Evolutionary conservation across 2,888 invertebrate species (phyloP), one percentile per base, ranked within the genome.

Genomic region (Branchipolynoe longqiensis): DNA sequence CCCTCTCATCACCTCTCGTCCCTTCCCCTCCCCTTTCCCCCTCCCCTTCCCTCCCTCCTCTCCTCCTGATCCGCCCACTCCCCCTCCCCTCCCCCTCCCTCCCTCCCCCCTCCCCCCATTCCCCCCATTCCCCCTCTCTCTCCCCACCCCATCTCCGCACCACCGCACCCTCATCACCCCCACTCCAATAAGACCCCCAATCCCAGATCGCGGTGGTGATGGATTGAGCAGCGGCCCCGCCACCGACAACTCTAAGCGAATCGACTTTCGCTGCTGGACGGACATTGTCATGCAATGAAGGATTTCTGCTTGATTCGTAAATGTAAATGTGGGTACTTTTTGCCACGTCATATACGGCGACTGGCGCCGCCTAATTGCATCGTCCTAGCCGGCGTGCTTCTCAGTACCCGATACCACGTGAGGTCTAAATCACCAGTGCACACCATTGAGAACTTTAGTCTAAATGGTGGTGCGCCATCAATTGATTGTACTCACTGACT

Each of bases 271-370:
- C 69, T 38, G 38, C 18, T 69, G 22, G 69, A 69, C 69, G 69
- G 36, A 69, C 69, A 69, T 69, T 69, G 69, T 69, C 69, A 69
- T 69, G 69, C 69, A 69, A 69, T 69, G 69, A 69, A 33, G 69
- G 69, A 69, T 69, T 69, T 38, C 36, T 33, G 69, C 69, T 38
- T 69, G 69, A 69, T 69, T 69, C 69, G 69, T 69, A 69, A 69
- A 69, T 69, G 69, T 69, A 69, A 69, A 69, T 69, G 69, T 69
- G 69, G 18, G 36, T n/a, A n/a, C 69, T 18, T 48, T 8, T 8
- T 48, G 48, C 69, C 31, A 36, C 69, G 69, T 69, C 36, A 69
- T 69, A 69, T 33, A 69, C 36, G 62, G 31, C 2, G 62, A 31
- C 14, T 31, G 25, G 62, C 62, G 25, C 62, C 18, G 62, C 69